A percentile compares a stretch with the other conserved stretches of the same genome.
phyloP scores from a whole-genome alignment of 2,113 vertebrate species.

The Nestor notabilis region DNA sequence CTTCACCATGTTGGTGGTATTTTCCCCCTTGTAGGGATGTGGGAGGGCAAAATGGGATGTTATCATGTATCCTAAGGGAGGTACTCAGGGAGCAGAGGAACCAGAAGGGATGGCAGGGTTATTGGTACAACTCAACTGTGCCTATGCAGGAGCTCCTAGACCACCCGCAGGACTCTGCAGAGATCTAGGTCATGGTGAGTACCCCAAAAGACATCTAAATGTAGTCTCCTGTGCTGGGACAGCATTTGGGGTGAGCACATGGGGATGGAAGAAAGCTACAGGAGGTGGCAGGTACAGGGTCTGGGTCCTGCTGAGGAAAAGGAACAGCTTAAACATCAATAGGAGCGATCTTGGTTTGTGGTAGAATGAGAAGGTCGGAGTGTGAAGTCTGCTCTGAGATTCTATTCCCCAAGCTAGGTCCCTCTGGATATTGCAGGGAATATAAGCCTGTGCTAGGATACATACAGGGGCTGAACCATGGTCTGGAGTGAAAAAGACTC shows the following conservation, averaged over 20 bases:
- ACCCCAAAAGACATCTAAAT: not conserved
- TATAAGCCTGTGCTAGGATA: not conserved
- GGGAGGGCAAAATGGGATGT: not conserved
- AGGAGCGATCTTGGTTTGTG: not conserved
- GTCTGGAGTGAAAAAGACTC: not conserved
- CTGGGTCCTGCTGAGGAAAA: not conserved
- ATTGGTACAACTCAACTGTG: not conserved
- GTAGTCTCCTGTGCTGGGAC: not conserved
- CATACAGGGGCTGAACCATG: not conserved
- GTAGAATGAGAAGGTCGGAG: not conserved
- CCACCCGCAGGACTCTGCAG: not conserved
- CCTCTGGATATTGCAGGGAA: not conserved
- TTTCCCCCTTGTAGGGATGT: not conserved
- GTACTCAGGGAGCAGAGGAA: not conserved
- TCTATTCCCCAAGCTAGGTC: not conserved
- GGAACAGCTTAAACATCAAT: not conserved
- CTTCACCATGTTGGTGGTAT: fast-evolving
- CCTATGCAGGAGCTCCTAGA: not conserved
- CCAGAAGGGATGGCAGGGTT: not conserved
- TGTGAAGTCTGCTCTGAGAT: not conserved
- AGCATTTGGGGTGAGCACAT: not conserved
- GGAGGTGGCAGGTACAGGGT: not conserved
- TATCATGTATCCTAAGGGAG: not conserved
- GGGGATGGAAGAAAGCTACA: not conserved
- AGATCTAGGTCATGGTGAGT: not conserved